A percentile compares a stretch with the other conserved stretches of the same genome.
Evolutionary conservation across 2,797 vertebrate species (phyloP).

Genomic region (Cossypha heuglini): DNA sequence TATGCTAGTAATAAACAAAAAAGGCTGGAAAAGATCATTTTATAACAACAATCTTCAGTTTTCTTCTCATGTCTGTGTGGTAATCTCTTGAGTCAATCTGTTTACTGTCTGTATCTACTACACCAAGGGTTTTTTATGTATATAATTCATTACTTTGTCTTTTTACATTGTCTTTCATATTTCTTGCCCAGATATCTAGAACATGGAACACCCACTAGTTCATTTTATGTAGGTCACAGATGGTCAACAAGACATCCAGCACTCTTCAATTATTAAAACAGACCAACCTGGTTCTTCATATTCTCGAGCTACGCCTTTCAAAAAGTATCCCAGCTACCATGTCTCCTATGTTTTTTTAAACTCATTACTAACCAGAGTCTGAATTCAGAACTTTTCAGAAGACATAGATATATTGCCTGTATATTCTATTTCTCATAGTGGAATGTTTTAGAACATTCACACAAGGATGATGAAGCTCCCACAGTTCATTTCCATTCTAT

Average conservation of each 20-base stretch:
- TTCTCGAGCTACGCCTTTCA: not conserved
- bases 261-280: not conserved
- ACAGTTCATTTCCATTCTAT: not conserved
- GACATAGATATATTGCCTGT: not conserved
- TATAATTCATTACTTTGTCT: not conserved
- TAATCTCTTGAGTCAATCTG: constrained; percentile 28
- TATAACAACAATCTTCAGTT: constrained; percentile 34
- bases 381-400: not conserved
- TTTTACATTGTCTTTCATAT: not conserved
- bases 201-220: not conserved
- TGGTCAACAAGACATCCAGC: not conserved
- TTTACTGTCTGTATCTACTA: not conserved
- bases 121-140: not conserved
- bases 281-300: not conserved
- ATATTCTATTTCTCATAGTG: not conserved
- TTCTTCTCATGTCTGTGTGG: constrained; percentile 33
- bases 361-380: not conserved
- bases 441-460: not conserved
- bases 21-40: constrained; percentile 39
- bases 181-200: not conserved
- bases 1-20: constrained; percentile 50
- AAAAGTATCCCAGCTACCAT: not conserved
- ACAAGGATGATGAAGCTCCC: not conserved
- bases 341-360: not conserved
- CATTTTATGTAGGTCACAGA: constrained; percentile 9